Conservation (phyloP, 2,888 invertebrate genomes). For the Linhomoeus sp. region DNA sequence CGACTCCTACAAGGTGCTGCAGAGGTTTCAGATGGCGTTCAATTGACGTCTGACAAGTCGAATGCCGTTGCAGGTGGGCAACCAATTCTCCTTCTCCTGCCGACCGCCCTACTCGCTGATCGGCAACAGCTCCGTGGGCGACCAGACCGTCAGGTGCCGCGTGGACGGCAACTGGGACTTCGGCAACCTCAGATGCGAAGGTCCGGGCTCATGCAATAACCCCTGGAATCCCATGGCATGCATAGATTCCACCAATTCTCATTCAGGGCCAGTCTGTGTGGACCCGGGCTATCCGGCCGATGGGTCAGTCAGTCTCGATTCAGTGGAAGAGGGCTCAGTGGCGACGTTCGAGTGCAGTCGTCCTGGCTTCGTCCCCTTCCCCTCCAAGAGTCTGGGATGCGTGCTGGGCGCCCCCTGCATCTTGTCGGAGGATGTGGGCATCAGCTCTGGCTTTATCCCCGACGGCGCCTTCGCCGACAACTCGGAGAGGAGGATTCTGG, state of each 20-base stretch:
- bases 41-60: no score
- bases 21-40: no score
- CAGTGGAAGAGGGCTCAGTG: constrained; percentile 52
- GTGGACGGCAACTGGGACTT: constrained; percentile 90
- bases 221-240: no score
- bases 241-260: no score
- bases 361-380: constrained; percentile 61
- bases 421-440: constrained; percentile 67
- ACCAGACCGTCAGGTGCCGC: constrained; percentile 74
- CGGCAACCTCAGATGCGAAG: constrained; percentile 81
- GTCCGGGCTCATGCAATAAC: constrained; percentile 16
- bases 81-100: constrained; percentile 84
- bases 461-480: constrained; percentile 65
- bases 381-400: constrained; percentile 16
- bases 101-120: constrained; percentile 72
- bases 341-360: constrained; percentile 70
- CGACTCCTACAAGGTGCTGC: constrained; percentile 9
- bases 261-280: constrained; percentile 61
- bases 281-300: constrained; percentile 85
- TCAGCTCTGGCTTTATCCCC: constrained; percentile 73
- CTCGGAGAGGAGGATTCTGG: constrained; percentile 41
- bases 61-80: constrained; percentile 50
- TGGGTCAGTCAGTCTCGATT: constrained; percentile 56
- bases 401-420: constrained; percentile 65
- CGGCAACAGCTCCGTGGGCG: constrained; percentile 71